Evolutionary conservation across 2,113 vertebrate species (phyloP), one percentile per base, ranked within the genome.

Genomic region (Columbina picui): DNA sequence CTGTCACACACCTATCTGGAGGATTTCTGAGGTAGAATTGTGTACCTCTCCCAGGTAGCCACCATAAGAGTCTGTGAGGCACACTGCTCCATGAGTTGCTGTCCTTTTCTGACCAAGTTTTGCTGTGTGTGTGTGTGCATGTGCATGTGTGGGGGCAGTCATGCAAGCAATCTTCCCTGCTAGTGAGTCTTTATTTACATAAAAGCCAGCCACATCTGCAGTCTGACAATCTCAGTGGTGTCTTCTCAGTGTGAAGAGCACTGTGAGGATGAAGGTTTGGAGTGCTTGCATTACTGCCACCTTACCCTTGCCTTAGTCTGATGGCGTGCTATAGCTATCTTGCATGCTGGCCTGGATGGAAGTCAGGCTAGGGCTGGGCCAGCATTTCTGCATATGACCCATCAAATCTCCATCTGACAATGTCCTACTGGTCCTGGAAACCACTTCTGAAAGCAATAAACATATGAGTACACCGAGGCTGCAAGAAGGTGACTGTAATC

Each of bases 1-100:
- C 32, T 41, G 25, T n/a, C 32, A 53, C 9, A 45, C 9, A 60
- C 5, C 7, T 57, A 29, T 26, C 2, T 49, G 22, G 15, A 55
- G 7, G 59, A 38, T 53, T 69, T 80, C 23, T 73, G 38, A 30
- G 43, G 26, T n/a, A 83, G 27, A 86, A n/a, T 11, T n/a, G 0
- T 36, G 13, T 26, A 26, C 9, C 82, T 70, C 14, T 75, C 7
- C 10, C 29, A 41, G 0, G 0, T 2, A 60, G 7, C 26, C 15
- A 52, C 7, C 1, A 12, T 79, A 15, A 60, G 9, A 64, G 6
- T 6, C 30, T 47, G 2, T 41, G 49, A 68, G 39, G 18, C 21
- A 85, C 57, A 36, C 9, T 61, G 17, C 3, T 45, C 9, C 14
- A 15, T 15, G 16, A 61, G 4, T 2, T 22, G 14, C 7, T 56